Evolutionary conservation across 2,888 invertebrate genomes (phyloP).

Genomic region (Pollenia amentaria): DNA sequence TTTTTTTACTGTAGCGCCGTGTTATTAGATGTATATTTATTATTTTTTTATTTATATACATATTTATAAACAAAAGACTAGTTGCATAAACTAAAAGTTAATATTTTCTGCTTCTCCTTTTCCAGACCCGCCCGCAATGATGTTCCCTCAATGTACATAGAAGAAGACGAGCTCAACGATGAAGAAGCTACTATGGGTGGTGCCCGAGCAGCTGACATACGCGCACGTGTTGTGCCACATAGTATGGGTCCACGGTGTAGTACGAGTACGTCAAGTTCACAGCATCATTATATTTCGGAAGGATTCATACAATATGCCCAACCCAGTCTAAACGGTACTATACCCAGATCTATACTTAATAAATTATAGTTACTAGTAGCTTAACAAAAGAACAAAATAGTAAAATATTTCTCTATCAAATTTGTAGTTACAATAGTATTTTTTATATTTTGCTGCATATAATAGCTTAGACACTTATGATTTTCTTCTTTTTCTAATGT

Average conservation of each 20-base stretch:
- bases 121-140: slow-evolving; percentile 84
- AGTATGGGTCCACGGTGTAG: slow-evolving; percentile 76
- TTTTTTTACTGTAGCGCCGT: too few species aligned
- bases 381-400: slow-evolving; percentile 12
- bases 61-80: too few species aligned
- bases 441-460: slow-evolving; percentile 26
- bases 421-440: slow-evolving; percentile 13
- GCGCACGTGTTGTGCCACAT: slow-evolving; percentile 79
- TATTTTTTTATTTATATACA: too few species aligned
- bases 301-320: slow-evolving; percentile 85
- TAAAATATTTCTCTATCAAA: not conserved
- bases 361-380: slow-evolving; percentile 79
- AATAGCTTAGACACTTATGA: not conserved
- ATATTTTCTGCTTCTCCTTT: not conserved
- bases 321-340: slow-evolving; percentile 85
- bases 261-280: slow-evolving; percentile 79
- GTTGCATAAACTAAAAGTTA: too few species aligned
- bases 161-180: slow-evolving; percentile 84
- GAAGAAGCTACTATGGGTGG: slow-evolving; percentile 81
- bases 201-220: slow-evolving; percentile 80
- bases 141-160: slow-evolving; percentile 85
- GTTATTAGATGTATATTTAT: too few species aligned
- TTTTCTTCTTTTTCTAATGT: not conserved
- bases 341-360: slow-evolving; percentile 84
- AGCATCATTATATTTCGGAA: slow-evolving; percentile 84